Base-by-base conservation (phyloP, 2,113 vertebrate species). In the Gorsachius goisagi region DNA sequence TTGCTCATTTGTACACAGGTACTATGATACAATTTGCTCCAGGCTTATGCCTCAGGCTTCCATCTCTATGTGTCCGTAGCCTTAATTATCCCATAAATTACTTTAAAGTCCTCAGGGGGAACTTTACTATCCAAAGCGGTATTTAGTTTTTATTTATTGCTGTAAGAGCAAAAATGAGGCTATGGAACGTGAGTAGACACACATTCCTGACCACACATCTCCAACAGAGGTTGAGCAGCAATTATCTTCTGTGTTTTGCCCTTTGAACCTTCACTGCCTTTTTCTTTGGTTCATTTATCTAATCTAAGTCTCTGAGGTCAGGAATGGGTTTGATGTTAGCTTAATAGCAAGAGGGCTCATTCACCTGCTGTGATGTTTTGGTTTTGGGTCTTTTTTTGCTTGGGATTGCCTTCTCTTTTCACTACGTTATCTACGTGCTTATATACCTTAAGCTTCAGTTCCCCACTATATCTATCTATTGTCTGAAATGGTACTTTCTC, bases 141-240 rank as follows among this genome's bases (percentile, higher is more conserved):
- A 50, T 15, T 95, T 74, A 68, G 33, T 56, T 91, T 90, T 95
- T 89, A 93, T 96, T 96, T 97, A 96, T 96, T 92, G 84, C 84
- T 64, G 21, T 77, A 64, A 55, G 75, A 93, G 80, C 39, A 78
- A 56, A 72, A 84, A 24, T 2, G 1, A 75, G 52, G 41, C 60
- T 67, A 52, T 0, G 0, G 69, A 87, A 87, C 9, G 28, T 96
- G 94, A 91, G 59, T 24, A 89, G 62, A 44, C 59, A 72, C 60
- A 63, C 88, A 95, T 95, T 95, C 60, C 85, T 72, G 56, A 71
- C 56, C 68, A 71, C 28, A 15, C 30, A 41, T 72, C 28, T 47
- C 63, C 52, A 35, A 44, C 89, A 87, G 37, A 78, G 26, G 16
- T 22, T 90, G 55, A 84, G 26, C 5, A 90, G 93, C 52, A 85